Base-by-base conservation (phyloP, 1,140 invertebrate species). In the Papilio glaucus region DNA sequence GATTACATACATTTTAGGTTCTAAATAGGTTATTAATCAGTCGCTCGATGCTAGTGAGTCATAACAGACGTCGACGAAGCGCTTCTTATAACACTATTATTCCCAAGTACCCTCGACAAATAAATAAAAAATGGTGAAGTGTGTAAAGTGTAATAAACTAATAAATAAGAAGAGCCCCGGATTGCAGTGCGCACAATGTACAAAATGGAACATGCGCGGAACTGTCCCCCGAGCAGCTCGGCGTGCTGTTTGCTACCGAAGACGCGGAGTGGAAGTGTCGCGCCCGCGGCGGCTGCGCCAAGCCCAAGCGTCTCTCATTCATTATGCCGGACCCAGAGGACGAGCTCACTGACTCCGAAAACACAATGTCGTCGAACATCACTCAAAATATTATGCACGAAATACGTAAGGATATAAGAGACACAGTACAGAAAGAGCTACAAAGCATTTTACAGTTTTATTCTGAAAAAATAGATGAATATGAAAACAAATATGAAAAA, bases 391-490 rank as follows among this genome's bases (percentile, higher is more conserved):
- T 75, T 24, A 33, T 75, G 33, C 37, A 41, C 12, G 71, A 77
- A 38, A 68, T 77, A 12, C 72, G 76, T 12, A 62, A 18, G 15
- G 68, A 77, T 33, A 65, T 77, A 26, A 49, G 15, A 53, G 53
- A 74, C 29, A 42, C 71, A 6, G 68, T 77, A 18, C 24, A 41
- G 33, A 26, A 71, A 41, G 76, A 77, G 26, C 15, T 77, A 33
- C 76, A 77, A 63, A n/a, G n/a, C n/a, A n/a, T n/a, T n/a, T n/a
- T n/a, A n/a, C n/a, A n/a, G n/a, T n/a, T n/a, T n/a, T n/a, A 68
- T 41, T 73, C 72, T 12, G 75, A 77, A 45, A 77, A 73, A 68
- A 76, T 76, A 39, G 75, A 76, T 61, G 72, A 76, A 33, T 76
- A 73, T 42, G 42, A 49, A 63, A 1, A 68, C 21, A 69, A 77